Percentiles rank a stretch among this genome's conserved stretches.
These are phyloP conservation scores for Anas flavirostris DNA, from an alignment of 2,797 vertebrate species.

Conservation along the genomic window DNA sequence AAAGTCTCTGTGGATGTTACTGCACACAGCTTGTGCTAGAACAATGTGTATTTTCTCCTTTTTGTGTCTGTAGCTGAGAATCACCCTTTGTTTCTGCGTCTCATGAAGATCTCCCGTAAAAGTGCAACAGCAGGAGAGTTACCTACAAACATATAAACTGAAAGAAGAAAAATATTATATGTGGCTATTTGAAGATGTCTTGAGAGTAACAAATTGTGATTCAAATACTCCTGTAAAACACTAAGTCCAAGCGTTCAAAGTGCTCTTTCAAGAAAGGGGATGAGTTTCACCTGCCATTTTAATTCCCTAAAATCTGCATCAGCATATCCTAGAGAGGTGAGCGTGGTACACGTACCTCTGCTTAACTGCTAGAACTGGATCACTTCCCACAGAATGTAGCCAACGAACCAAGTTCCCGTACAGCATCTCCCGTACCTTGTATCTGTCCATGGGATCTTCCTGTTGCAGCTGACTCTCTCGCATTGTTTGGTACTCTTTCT, in stretches of 20 bases:
- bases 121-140: constrained; percentile 79
- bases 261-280: neutral
- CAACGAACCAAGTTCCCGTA: neutral
- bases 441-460: constrained; percentile 97
- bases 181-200: constrained; percentile 55
- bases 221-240: constrained; percentile 7
- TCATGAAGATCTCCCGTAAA: constrained; percentile 78
- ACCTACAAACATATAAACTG: constrained; percentile 87
- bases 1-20: constrained; percentile 75
- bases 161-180: constrained; percentile 81
- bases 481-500: constrained; percentile 95
- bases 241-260: neutral
- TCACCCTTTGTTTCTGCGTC: constrained; percentile 80
- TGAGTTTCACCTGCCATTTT: neutral
- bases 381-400: neutral
- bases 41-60: constrained; percentile 74
- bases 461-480: constrained; percentile 95
- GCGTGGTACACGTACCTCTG: neutral
- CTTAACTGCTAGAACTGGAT: too few species aligned
- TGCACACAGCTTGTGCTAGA: constrained; percentile 70
- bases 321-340: neutral
- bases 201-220: constrained; percentile 11
- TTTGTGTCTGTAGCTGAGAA: constrained; percentile 79
- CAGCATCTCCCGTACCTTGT: constrained; percentile 83
- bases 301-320: neutral